Percentiles rank a stretch among this genome's conserved stretches.
These are phyloP conservation scores for Neodiprion virginianus DNA, from an alignment of 1,140 invertebrate genomes.

Conservation along the genomic window DNA sequence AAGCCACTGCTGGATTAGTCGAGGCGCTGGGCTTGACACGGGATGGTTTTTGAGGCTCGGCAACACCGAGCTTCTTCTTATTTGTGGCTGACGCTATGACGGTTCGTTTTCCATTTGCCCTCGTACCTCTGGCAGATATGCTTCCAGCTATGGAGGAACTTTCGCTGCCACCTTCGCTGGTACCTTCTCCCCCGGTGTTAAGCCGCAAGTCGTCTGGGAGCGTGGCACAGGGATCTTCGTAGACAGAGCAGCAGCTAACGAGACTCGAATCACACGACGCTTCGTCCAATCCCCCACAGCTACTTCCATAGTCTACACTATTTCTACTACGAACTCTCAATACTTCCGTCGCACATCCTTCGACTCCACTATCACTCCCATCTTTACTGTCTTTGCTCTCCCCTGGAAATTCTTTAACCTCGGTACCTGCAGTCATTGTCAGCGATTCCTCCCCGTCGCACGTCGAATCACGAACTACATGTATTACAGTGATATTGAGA, in stretches of 20 bases:
- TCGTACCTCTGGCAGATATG: slow-evolving; percentile 43
- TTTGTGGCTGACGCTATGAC: slow-evolving; percentile 25
- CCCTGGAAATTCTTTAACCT: slow-evolving; percentile 40
- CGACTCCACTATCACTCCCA: slow-evolving; percentile 81
- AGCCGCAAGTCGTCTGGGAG: slow-evolving; percentile 59
- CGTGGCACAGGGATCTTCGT: slow-evolving; percentile 66
- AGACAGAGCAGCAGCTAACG: slow-evolving; percentile 76
- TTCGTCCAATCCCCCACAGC: slow-evolving; percentile 64
- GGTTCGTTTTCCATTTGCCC: slow-evolving; percentile 33
- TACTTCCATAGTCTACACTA: slow-evolving; percentile 70
- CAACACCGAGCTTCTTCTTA: slow-evolving; percentile 48
- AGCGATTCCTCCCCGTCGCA: slow-evolving; percentile 12
- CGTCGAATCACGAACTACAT: slow-evolving; percentile 34
- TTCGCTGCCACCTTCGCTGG: slow-evolving; percentile 68
- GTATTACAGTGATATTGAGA: slow-evolving; percentile 54
- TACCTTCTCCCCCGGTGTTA: slow-evolving; percentile 48
- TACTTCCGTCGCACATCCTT: slow-evolving; percentile 66
- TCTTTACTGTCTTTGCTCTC: slow-evolving; percentile 62
- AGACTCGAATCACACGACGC: slow-evolving; percentile 77
- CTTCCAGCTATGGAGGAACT: slow-evolving; percentile 72
- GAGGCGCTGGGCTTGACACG: slow-evolving; percentile 33
- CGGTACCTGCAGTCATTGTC: slow-evolving; percentile 15
- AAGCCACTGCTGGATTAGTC: slow-evolving; percentile 12
- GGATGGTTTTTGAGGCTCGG: slow-evolving; percentile 31
- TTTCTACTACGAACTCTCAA: slow-evolving; percentile 61